phyloP scores from a whole-genome alignment of 2,888 invertebrate genomes.

The Melipona bicolor region DNA sequence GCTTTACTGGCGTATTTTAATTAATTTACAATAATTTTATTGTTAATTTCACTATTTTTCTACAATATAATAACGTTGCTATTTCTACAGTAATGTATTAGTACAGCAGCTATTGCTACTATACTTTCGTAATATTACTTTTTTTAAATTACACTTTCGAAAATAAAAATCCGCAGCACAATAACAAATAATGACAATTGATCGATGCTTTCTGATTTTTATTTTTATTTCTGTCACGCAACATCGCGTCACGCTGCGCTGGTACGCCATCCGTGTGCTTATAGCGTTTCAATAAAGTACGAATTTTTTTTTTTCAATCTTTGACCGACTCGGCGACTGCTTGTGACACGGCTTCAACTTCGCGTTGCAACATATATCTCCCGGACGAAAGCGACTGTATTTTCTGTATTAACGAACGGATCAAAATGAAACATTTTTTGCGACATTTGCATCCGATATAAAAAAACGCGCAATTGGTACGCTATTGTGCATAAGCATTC shows the following conservation, averaged over 20 bases:
- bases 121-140: no score
- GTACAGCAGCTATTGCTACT: no score
- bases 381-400: background rate
- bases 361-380: background rate
- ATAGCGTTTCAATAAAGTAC: conserved; percentile 9
- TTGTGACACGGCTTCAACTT: background rate
- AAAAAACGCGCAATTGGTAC: no score
- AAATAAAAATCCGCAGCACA: conserved; percentile 24
- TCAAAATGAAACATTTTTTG: background rate
- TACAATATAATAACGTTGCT: no score
- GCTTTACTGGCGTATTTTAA: no score
- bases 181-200: conserved; percentile 53
- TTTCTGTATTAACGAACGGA: background rate
- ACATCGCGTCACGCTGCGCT: background rate
- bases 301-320: background rate
- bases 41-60: no score
- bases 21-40: no score
- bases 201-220: conserved; percentile 35
- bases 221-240: conserved; percentile 20
- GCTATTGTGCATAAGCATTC: no score
- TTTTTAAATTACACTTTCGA: no score
- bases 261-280: background rate
- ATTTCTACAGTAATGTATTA: no score
- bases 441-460: background rate
- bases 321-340: conserved; percentile 2